These are phyloP conservation scores for Trachelus iudaicus DNA, from an alignment of 2,888 invertebrate species.

Conservation along the genomic window DNA sequence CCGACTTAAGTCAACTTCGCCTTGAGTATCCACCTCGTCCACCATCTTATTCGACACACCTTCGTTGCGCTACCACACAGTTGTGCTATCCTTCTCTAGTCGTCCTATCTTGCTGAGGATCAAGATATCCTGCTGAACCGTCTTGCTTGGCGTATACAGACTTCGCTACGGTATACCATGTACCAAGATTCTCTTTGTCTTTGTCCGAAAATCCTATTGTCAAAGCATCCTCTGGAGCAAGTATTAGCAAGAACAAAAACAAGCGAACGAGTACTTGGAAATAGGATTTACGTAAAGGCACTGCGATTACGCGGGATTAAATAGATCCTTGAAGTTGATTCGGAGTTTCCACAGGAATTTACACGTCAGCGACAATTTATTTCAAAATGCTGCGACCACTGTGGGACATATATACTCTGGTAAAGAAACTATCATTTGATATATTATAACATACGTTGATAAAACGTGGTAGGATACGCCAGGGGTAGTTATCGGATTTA, in stretches of 20 bases:
- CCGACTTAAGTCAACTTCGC: not conserved
- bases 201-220: not conserved
- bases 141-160: not conserved
- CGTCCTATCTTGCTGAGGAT: not conserved
- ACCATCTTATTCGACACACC: not conserved
- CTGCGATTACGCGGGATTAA: not conserved
- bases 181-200: not conserved
- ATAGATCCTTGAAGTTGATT: not conserved
- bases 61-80: not conserved
- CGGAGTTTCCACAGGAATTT: not conserved
- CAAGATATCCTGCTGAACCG: not conserved
- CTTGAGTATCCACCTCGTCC: not conserved
- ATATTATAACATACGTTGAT: not conserved
- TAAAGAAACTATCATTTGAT: not conserved
- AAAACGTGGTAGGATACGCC: not conserved
- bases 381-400: not conserved
- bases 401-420: not conserved
- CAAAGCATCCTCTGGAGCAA: not conserved
- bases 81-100: not conserved
- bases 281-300: not conserved
- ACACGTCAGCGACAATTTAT: not conserved
- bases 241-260: not conserved
- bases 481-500: not conserved
- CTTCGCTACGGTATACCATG: not conserved
- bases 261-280: not conserved